Base-by-base conservation (phyloP, 2,113 vertebrate species). In the Callipepla californica region DNA sequence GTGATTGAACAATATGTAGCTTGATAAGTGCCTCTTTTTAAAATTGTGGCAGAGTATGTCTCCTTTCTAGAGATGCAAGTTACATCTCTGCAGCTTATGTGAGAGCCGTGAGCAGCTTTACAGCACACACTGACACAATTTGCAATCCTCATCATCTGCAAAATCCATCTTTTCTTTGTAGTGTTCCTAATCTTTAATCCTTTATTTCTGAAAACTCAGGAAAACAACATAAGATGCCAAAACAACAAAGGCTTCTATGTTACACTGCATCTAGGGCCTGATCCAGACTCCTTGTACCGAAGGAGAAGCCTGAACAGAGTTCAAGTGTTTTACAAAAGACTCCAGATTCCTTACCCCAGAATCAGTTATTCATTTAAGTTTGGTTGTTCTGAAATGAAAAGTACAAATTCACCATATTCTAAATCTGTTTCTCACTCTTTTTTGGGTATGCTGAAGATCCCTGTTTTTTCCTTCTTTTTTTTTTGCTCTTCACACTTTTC, bases 21-120 rank as follows among this genome's bases (percentile, higher is more conserved):
- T 94, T 93, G 85, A 73, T 95, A 97, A 96, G 91, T 94, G 86
- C 74, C 44, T 75, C 85, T 90, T 92, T 96, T 95, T 68, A 81
- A 94, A 92, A 94, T 45, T 79, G 63, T 82, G 76, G 50, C 84
- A 89, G 80, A 50, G 66, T 95, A 75, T 3, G 36, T 85, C 82
- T 95, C 53, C 74, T 95, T 96, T 94, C 63, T 83, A 79, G 89
- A 68, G 73, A 86, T 73, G 42, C n/a, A 88, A 26, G 40, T 69
- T 86, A 81, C 23, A 72, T 77, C 68, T 75, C 42, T 79, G 57
- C 75, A 80, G 53, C 55, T 83, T 95, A 30, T 40, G 44, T 57
- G 70, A 65, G 48, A 87, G 65, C 85, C 38, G 53, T 62, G 92
- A 87, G 80, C 48, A 89, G 82, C 88, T 96, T 96, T 96, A 38